A percentile compares a stretch with the other conserved stretches of the same genome.
phyloP scores from a whole-genome alignment of 2,113 vertebrate species.

The Cephalopterus ornatus region DNA sequence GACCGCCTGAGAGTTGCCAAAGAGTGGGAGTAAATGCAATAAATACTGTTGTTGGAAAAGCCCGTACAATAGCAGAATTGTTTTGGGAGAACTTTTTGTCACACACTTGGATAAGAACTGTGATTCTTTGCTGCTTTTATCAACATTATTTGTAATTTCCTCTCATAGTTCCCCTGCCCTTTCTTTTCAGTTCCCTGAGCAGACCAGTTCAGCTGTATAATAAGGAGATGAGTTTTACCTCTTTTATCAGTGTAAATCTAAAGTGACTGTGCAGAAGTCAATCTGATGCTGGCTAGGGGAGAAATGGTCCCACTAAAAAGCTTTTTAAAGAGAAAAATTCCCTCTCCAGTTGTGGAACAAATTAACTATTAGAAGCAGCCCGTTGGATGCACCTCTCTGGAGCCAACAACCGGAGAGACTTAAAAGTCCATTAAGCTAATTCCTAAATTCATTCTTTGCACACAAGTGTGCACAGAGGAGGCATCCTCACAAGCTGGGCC shows the following conservation, averaged over 20 bases:
- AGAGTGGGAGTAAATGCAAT: background rate
- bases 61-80: background rate
- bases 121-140: background rate
- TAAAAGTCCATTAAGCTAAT: constrained; percentile 21
- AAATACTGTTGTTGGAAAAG: background rate
- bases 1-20: background rate
- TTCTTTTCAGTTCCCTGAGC: background rate
- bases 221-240: background rate
- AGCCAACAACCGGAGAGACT: background rate
- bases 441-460: background rate
- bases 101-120: background rate
- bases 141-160: background rate
- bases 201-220: background rate
- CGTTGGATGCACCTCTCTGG: constrained; percentile 3
- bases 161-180: background rate
- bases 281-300: background rate
- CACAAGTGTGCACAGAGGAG: background rate
- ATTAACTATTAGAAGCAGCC: constrained; percentile 13
- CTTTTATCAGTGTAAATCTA: background rate
- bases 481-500: background rate
- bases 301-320: background rate
- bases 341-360: background rate
- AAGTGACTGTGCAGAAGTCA: background rate
- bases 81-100: background rate
- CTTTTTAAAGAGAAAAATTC: background rate